Base-by-base conservation (phyloP, 2,113 vertebrate species). In the Okapia johnstoni region DNA sequence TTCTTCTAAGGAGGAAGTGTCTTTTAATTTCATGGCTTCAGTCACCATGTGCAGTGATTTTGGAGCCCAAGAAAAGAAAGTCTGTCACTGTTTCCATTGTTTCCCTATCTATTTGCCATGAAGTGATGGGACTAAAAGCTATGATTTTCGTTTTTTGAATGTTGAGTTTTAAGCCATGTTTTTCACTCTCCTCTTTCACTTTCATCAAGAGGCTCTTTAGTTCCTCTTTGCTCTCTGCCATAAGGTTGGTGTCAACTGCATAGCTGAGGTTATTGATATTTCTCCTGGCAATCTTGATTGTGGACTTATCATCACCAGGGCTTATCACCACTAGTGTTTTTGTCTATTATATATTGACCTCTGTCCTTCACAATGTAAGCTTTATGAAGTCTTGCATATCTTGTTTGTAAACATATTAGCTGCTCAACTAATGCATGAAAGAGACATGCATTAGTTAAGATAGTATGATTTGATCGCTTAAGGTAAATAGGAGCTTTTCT, bases 261-360 rank as follows among this genome's bases (percentile, higher is more conserved):
- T 21, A 11, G 21, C 4, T 36, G 63, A 70, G 17, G n/a, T 36
- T 5, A 70, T 6, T 70, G 63, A 2, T 70, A 70, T 70, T 70
- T 70, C n/a, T 70, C 9, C 17, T 0, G 4, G 10, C 4, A 21
- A 36, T 36, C 19, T 70, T 70, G n/a, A 11, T 21, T 70, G n/a
- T 70, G 63, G 9, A 70, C 17, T 36, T 70, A 21, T 36, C 4
- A 36, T 36, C 5, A 70, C 17, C 63, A 70, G 63, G 63, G 36
- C 7, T 48, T 73, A 46, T 46, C 30, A 50, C 17, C 23, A 60
- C 25, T n/a, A 76, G 36, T 36, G 58, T 81, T 1, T 77, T 84
- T 61, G 1, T n/a, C 81, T 81, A 2, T 63, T 81, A 43, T 25
- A 4, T 13, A 28, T 77, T 60, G 19, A 61, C 55, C 28, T 55